Conservation (phyloP, 2,797 vertebrate species). For the Cuniculus paca region DNA sequence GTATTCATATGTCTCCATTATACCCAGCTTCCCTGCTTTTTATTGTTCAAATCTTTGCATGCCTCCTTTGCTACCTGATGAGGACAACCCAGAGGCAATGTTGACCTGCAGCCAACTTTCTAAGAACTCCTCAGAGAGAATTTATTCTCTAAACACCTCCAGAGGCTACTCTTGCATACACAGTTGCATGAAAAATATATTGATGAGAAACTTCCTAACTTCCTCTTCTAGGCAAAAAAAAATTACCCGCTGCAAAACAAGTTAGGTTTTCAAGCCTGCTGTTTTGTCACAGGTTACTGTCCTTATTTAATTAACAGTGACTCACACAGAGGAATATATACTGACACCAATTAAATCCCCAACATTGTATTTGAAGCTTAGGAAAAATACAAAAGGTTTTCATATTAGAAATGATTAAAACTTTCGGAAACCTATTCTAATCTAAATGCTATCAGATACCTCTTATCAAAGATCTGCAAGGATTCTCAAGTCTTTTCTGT, state of each 20-base stretch:
- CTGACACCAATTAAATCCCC: not conserved
- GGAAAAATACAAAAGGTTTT: not conserved
- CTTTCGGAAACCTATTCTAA: not conserved
- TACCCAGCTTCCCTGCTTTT: not conserved
- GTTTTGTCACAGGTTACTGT: conserved; percentile 23
- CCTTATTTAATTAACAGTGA: conserved; percentile 19
- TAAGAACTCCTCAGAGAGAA: conserved; percentile 21
- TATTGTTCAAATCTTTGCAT: not conserved
- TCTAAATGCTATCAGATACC: not conserved
- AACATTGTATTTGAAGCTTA: not conserved
- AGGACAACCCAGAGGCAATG: conserved; percentile 11
- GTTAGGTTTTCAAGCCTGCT: not conserved
- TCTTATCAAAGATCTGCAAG: not conserved
- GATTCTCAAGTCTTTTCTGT: not conserved
- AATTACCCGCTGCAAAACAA: not conserved
- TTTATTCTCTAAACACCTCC: not conserved
- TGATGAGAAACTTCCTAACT: conserved; percentile 28
- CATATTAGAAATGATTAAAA: not conserved
- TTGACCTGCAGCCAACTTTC: conserved; percentile 39
- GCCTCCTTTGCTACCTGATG: not conserved
- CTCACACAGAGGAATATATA: not conserved
- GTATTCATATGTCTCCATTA: accelerated
- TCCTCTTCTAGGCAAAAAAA: not conserved
- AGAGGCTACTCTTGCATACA: not conserved
- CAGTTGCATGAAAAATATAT: conserved; percentile 18